Percentiles rank a stretch among this genome's conserved stretches.
Evolutionary conservation across 2,797 vertebrate genomes (phyloP).

Genomic region (Aulostomus chinensis): DNA sequence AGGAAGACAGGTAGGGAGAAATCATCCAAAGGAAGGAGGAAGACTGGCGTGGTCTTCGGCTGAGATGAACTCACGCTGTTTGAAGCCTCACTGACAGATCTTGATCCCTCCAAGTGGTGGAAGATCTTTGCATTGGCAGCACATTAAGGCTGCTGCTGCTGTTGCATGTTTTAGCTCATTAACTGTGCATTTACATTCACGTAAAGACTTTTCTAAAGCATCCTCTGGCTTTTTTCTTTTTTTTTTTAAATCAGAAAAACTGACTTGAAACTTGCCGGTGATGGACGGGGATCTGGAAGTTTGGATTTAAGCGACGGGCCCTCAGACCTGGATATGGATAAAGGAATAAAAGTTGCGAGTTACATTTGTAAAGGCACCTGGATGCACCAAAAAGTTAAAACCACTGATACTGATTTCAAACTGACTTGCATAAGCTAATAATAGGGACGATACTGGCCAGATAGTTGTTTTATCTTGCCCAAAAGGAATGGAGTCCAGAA

Average conservation of each 20-base stretch:
- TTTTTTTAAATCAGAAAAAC: background rate
- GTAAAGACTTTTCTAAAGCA: constrained; percentile 3
- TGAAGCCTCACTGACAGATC: too few relatives aligned
- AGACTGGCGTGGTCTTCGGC: too few relatives aligned
- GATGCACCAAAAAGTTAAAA: background rate
- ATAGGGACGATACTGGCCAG: background rate
- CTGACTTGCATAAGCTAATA: background rate
- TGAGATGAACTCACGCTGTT: too few relatives aligned
- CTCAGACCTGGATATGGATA: too few relatives aligned
- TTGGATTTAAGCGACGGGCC: too few relatives aligned
- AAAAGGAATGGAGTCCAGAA: background rate
- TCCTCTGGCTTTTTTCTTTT: background rate
- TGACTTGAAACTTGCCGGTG: too few relatives aligned
- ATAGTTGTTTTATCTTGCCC: background rate
- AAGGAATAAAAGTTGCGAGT: too few relatives aligned
- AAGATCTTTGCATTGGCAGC: background rate
- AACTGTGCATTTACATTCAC: constrained; percentile 13
- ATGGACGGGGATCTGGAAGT: too few relatives aligned
- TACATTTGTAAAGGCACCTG: background rate
- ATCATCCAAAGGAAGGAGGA: constrained; percentile 20
- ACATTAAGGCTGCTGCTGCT: constrained; percentile 14
- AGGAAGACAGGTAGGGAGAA: constrained; percentile 32
- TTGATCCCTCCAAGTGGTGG: too few relatives aligned
- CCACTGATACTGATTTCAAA: background rate
- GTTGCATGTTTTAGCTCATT: constrained; percentile 36